A percentile compares a stretch with the other conserved stretches of the same genome.
phyloP scores from a whole-genome alignment of 2,888 invertebrate species.

The Epinotia brunnichana region DNA sequence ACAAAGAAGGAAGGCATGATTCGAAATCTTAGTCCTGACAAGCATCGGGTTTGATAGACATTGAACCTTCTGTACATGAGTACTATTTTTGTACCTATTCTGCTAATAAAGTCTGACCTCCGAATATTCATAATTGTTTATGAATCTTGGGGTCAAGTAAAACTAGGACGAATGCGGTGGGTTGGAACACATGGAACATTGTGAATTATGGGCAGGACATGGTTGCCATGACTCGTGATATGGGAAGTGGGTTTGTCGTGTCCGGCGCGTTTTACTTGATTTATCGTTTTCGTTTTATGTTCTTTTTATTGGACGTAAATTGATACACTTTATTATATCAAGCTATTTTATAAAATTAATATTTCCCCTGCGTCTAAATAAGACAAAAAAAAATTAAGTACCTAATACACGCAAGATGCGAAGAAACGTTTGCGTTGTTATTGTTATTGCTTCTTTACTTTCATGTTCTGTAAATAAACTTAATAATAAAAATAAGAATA shows the following conservation, averaged over 20 bases:
- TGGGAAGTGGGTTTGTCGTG: conserved; percentile 33
- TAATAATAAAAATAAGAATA: too few relatives aligned
- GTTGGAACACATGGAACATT: not conserved
- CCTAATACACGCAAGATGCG: too few relatives aligned
- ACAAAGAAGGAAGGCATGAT: not conserved
- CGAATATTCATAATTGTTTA: not conserved
- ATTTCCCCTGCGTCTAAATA: not conserved
- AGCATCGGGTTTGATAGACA: not conserved
- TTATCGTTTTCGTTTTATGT: conserved; percentile 22
- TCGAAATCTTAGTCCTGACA: not conserved
- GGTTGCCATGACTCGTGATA: conserved; percentile 45
- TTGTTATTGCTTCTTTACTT: too few relatives aligned
- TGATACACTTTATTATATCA: not conserved
- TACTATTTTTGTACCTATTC: too few relatives aligned
- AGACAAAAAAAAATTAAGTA: not conserved
- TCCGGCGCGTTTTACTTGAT: conserved; percentile 34
- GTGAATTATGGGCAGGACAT: conserved; percentile 43
- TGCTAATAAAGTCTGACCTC: too few relatives aligned
- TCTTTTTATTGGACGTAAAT: conserved; percentile 6
- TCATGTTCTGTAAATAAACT: too few relatives aligned
- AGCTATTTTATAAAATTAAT: not conserved
- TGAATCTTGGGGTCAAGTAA: not conserved
- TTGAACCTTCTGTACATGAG: too few relatives aligned
- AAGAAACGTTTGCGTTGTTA: too few relatives aligned
- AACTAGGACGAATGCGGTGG: not conserved